A percentile compares a stretch with the other conserved stretches of the same genome.
Conservation (phyloP, 2,888 invertebrate species). For the Tenthredo mesomela region DNA sequence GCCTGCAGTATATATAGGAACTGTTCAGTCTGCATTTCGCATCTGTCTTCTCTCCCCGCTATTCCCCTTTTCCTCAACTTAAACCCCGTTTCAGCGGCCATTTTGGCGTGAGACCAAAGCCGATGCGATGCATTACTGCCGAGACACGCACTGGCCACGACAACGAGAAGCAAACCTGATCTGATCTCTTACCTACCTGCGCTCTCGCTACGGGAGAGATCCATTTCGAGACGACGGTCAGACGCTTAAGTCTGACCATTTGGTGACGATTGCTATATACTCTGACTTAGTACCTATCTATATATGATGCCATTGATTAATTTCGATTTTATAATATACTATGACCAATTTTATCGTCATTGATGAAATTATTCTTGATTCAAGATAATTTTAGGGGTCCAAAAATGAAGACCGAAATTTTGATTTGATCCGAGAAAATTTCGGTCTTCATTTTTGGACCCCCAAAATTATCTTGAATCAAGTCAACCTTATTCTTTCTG, state of each 20-base stretch:
- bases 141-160: constrained; percentile 22
- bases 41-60: constrained; percentile 29
- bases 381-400: too few species aligned
- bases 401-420: too few species aligned
- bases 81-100: constrained; percentile 40
- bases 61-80: background rate
- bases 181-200: constrained; percentile 28
- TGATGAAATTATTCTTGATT: too few species aligned
- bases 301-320: background rate
- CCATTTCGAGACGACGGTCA: constrained; percentile 26
- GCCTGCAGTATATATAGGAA: background rate
- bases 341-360: background rate
- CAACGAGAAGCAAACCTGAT: constrained; percentile 40
- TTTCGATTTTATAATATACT: background rate
- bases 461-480: too few species aligned
- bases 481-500: too few species aligned
- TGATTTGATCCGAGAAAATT: too few species aligned
- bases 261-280: background rate
- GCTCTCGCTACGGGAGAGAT: constrained; percentile 14
- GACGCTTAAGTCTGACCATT: background rate
- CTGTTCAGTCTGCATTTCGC: constrained; percentile 40
- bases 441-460: too few species aligned
- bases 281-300: background rate
- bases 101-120: constrained; percentile 47
- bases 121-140: constrained; percentile 38